phyloP scores from a whole-genome alignment of 2,888 invertebrate species.

The Cheiracanthium punctorium region DNA sequence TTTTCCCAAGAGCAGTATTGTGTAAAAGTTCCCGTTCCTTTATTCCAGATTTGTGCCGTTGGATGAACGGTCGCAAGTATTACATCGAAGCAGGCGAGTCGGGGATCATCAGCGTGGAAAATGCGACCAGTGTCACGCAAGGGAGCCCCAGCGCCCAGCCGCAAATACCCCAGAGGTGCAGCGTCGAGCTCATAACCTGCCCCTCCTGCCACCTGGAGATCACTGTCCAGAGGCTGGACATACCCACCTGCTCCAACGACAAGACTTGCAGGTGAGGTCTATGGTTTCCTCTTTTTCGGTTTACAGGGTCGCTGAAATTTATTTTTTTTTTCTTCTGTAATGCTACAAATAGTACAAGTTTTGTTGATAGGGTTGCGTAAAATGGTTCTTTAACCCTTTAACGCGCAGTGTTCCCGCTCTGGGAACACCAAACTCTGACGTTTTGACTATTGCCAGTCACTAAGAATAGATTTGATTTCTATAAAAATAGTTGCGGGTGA shows the following conservation, averaged over 20 bases:
- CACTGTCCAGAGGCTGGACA: slow-evolving; percentile 78
- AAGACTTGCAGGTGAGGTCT: slow-evolving; percentile 77
- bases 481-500: too few species aligned
- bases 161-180: slow-evolving; percentile 79
- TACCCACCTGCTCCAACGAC: slow-evolving; percentile 76
- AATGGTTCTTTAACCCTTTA: too few species aligned
- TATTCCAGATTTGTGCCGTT: slow-evolving; percentile 67
- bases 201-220: slow-evolving; percentile 82
- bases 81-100: slow-evolving; percentile 70
- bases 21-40: too few species aligned
- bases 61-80: slow-evolving; percentile 71
- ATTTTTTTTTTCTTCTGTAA: too few species aligned
- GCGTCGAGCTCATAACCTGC: slow-evolving; percentile 83
- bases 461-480: too few species aligned
- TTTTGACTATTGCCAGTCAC: too few species aligned
- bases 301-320: slow-evolving; percentile 70
- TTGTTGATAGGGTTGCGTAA: too few species aligned
- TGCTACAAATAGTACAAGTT: too few species aligned
- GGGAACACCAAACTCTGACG: too few species aligned
- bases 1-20: too few species aligned
- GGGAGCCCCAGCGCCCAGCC: not conserved
- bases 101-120: slow-evolving; percentile 64
- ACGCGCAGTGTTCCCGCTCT: too few species aligned
- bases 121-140: slow-evolving; percentile 50
- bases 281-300: slow-evolving; percentile 70